These are phyloP conservation scores for Heliconius himera DNA, from an alignment of 1,140 invertebrate genomes.

Conservation along the genomic window DNA sequence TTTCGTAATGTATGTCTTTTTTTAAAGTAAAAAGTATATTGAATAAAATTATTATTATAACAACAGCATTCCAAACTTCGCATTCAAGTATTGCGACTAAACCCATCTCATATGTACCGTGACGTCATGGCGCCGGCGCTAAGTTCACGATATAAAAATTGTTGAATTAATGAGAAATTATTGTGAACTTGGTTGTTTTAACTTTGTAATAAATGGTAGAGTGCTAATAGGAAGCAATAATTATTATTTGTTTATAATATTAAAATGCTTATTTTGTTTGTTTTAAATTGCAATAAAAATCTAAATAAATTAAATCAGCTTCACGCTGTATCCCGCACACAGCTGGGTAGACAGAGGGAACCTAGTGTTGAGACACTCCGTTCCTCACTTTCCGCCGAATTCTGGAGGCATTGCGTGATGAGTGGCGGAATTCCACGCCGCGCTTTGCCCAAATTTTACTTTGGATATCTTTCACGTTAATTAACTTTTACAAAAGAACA, in stretches of 20 bases:
- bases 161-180: constrained; percentile 28
- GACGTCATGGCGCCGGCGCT: constrained; percentile 68
- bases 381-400: too few relatives aligned
- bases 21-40: background rate
- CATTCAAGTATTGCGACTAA: constrained; percentile 23
- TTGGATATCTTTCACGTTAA: too few relatives aligned
- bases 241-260: background rate
- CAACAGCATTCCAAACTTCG: constrained; percentile 14
- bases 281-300: too few relatives aligned
- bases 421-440: too few relatives aligned
- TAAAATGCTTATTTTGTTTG: background rate
- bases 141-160: constrained; percentile 38
- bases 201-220: background rate
- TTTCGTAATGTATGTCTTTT: background rate
- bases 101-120: constrained; percentile 37
- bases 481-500: too few relatives aligned
- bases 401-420: too few relatives aligned
- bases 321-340: too few relatives aligned
- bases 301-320: too few relatives aligned
- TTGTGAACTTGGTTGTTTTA: constrained; percentile 5
- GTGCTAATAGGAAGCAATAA: background rate
- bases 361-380: too few relatives aligned
- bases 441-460: too few relatives aligned
- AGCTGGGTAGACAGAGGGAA: too few relatives aligned
- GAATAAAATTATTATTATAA: background rate